Evolutionary conservation across 2,113 vertebrate genomes (phyloP).

Genomic region (Ptyas mucosa): DNA sequence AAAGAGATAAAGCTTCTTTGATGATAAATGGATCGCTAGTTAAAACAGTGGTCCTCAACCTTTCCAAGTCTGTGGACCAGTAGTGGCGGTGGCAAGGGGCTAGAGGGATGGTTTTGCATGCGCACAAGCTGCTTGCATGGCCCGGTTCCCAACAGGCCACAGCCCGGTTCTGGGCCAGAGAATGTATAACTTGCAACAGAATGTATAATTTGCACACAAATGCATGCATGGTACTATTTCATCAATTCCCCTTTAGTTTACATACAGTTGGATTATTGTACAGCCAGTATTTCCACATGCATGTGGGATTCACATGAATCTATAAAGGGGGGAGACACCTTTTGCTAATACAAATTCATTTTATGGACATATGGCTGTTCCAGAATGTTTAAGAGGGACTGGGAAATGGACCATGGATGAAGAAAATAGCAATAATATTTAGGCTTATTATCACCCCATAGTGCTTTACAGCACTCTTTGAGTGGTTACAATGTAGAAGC

Average conservation of each 20-base stretch:
- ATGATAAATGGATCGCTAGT: neutral
- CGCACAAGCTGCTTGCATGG: neutral
- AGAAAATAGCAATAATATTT: neutral
- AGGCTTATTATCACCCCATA: neutral
- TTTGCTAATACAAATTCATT: neutral
- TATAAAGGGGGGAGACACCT: neutral
- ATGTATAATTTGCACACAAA: neutral
- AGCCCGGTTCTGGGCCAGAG: too few relatives aligned
- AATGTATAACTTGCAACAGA: neutral
- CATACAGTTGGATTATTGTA: neutral
- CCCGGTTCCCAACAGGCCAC: neutral
- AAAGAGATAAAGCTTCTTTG: neutral
- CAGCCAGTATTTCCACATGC: neutral
- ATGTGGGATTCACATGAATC: neutral
- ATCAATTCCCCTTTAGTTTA: neutral
- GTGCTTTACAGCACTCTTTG: neutral
- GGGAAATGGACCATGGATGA: neutral
- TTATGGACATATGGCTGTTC: neutral
- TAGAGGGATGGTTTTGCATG: neutral
- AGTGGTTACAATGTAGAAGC: neutral
- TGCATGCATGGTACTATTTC: neutral
- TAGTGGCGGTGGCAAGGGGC: neutral
- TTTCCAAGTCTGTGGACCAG: neutral
- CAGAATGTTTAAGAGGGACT: neutral
- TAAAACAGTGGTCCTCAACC: neutral